Evolutionary conservation across 2,113 vertebrate genomes (phyloP).

Genomic region (Misgurnus mizolepis): DNA sequence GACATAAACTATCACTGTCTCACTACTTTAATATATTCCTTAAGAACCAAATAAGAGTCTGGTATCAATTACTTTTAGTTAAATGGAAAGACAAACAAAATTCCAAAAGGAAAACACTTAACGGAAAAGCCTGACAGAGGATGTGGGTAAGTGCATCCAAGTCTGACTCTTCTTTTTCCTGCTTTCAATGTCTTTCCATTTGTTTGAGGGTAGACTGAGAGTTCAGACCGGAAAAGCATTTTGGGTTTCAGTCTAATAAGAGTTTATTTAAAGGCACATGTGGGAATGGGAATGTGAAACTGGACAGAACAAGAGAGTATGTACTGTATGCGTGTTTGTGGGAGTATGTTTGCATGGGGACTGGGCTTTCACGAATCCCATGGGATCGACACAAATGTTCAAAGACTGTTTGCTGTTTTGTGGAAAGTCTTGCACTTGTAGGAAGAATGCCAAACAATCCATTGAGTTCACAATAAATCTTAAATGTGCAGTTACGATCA

Average conservation of each 20-base stretch:
- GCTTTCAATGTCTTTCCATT: not conserved
- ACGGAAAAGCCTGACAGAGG: conserved; percentile 29
- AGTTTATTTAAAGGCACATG: conserved; percentile 7
- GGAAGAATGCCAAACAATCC: not conserved
- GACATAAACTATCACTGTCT: not conserved
- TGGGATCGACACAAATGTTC: conserved; percentile 18
- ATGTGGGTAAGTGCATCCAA: conserved; percentile 1
- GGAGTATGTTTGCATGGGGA: not conserved
- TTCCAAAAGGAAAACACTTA: conserved; percentile 19
- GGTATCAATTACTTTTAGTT: not conserved
- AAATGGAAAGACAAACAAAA: conserved; percentile 21
- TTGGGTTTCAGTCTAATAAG: not conserved
- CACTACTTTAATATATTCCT: no score
- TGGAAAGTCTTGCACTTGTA: conserved; percentile 20
- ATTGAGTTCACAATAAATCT: not conserved
- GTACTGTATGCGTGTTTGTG: not conserved
- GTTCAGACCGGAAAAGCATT: not conserved
- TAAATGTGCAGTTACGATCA: not conserved
- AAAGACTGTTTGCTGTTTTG: not conserved
- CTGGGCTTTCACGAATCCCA: not conserved
- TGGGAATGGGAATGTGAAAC: conserved; percentile 11
- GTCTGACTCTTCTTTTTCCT: not conserved
- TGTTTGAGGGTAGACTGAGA: not conserved
- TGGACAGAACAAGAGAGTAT: not conserved
- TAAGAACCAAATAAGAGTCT: no score